Conservation (phyloP, 2,888 invertebrate species). For the Tipula confusa region DNA sequence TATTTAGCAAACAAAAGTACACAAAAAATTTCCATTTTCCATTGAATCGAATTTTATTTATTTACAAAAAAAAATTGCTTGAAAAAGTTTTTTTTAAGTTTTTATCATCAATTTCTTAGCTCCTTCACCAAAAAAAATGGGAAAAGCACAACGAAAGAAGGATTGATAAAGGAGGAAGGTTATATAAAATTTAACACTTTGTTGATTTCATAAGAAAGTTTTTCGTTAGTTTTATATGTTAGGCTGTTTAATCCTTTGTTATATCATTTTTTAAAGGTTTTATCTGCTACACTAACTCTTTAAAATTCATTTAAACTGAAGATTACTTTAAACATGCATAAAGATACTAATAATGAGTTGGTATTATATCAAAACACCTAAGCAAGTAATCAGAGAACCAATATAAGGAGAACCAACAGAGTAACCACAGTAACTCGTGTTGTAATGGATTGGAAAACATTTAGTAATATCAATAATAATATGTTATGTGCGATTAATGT, state of each 20-base stretch:
- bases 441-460: no score
- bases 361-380: no score
- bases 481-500: no score
- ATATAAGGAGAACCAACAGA: no score
- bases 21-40: background rate
- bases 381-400: no score
- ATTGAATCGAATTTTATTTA: background rate
- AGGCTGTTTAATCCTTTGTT: background rate
- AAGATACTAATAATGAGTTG: no score
- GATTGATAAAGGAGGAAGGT: background rate
- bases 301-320: no score
- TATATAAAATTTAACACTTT: background rate
- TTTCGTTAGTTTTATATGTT: background rate
- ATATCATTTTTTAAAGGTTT: background rate
- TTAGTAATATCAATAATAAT: no score
- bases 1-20: background rate
- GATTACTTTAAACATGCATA: no score
- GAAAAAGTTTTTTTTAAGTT: background rate
- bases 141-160: background rate
- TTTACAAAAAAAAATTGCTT: background rate
- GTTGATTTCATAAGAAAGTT: background rate
- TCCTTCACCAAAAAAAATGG: background rate
- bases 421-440: no score
- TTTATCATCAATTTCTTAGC: background rate
- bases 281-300: background rate